These are phyloP conservation scores for Oophaga sylvatica DNA, from an alignment of 2,797 vertebrate genomes.

Conservation along the genomic window DNA sequence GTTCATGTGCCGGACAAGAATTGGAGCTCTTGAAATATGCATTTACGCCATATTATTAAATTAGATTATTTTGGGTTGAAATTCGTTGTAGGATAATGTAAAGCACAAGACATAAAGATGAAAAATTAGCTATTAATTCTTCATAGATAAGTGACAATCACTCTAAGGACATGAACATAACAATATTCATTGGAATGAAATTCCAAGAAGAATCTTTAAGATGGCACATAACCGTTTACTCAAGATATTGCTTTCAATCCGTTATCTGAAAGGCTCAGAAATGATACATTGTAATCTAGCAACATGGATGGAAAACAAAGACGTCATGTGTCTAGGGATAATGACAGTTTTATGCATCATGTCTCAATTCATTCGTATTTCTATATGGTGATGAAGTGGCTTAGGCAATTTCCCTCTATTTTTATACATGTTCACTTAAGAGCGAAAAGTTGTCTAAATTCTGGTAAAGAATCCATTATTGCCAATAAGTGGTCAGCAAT, in stretches of 20 bases:
- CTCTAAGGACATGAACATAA: conserved; percentile 50
- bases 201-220: conserved; percentile 46
- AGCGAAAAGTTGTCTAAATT: background rate
- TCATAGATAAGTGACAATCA: conserved; percentile 48
- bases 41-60: conserved; percentile 42
- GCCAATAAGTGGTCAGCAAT: background rate
- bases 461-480: background rate
- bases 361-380: conserved; percentile 4
- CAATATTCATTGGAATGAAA: conserved; percentile 45
- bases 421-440: background rate
- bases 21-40: conserved; percentile 39
- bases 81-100: conserved; percentile 36
- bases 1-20: background rate
- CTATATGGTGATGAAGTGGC: background rate
- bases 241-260: conserved; percentile 38
- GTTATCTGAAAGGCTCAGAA: conserved; percentile 38
- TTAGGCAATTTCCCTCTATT: background rate
- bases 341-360: conserved; percentile 16
- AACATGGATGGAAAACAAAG: conserved; percentile 32
- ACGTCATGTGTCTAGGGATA: conserved; percentile 25
- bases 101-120: conserved; percentile 43
- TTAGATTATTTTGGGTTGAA: conserved; percentile 39
- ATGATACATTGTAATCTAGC: conserved; percentile 26
- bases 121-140: conserved; percentile 46
- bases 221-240: conserved; percentile 42